Conservation (phyloP, 1,140 invertebrate genomes). For the Pseudomyrmex pallidus region DNA sequence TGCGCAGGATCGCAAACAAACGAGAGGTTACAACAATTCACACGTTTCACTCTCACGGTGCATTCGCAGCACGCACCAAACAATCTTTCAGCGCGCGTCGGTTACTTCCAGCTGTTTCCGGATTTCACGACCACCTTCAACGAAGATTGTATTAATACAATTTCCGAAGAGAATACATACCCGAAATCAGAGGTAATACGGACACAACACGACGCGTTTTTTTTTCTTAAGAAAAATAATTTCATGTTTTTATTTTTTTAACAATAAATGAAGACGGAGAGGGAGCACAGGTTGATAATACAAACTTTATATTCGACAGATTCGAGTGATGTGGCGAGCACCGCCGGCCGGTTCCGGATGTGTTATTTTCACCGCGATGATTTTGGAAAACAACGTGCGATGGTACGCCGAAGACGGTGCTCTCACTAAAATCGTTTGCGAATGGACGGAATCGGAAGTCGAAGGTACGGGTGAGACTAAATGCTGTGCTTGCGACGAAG, state of each 20-base stretch:
- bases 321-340: conserved; percentile 96
- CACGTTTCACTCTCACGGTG: conserved; percentile 92
- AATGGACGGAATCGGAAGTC: conserved; percentile 87
- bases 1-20: conserved; percentile 89
- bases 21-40: conserved; percentile 92
- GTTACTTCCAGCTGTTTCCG: conserved; percentile 93
- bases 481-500: conserved; percentile 97
- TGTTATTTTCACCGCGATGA: conserved; percentile 93
- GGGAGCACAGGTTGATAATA: not conserved
- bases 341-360: conserved; percentile 94
- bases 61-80: conserved; percentile 87
- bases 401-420: conserved; percentile 97
- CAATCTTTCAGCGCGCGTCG: conserved; percentile 86
- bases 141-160: conserved; percentile 94
- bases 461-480: conserved; percentile 82
- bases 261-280: not conserved
- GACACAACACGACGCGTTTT: not conserved
- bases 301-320: conserved; percentile 57
- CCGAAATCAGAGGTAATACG: conserved; percentile 90
- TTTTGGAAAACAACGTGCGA: conserved; percentile 91
- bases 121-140: conserved; percentile 92
- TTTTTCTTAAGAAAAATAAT: not conserved
- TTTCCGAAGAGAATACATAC: conserved; percentile 91
- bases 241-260: no score
- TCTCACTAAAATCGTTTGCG: conserved; percentile 93